Percentiles rank a stretch among this genome's conserved stretches.
phyloP scores from a whole-genome alignment of 2,113 vertebrate species.

The Zapornia atra region DNA sequence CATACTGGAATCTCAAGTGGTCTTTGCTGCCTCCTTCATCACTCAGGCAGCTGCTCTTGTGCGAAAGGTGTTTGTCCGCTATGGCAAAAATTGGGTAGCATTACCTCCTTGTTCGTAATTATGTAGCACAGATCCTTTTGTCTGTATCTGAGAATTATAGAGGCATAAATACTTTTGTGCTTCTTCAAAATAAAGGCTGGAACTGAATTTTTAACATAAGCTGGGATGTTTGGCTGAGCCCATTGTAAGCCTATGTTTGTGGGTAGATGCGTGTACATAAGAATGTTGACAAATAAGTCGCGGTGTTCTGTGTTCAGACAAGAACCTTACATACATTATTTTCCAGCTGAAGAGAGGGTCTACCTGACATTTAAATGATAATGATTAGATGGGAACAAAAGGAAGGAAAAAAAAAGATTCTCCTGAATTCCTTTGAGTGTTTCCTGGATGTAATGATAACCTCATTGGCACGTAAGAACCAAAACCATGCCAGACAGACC shows the following conservation, averaged over 20 bases:
- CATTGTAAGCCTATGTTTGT: neutral
- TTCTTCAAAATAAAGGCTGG: neutral
- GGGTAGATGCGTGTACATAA: neutral
- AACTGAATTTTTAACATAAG: neutral
- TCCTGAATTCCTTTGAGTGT: neutral
- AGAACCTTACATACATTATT: neutral
- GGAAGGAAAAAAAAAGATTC: neutral
- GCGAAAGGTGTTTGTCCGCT: neutral
- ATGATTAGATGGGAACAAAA: neutral
- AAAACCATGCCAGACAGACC: neutral
- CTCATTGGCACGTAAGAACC: neutral
- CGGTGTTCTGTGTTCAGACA: neutral
- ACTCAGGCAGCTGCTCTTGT: neutral
- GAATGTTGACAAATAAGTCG: neutral
- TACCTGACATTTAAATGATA: neutral
- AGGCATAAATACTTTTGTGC: neutral
- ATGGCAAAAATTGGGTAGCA: neutral
- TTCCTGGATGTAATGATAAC: neutral
- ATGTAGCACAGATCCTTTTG: neutral
- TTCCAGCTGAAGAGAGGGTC: neutral
- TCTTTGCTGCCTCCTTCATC: neutral
- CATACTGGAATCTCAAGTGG: neutral
- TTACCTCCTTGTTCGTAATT: neutral
- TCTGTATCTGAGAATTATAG: neutral
- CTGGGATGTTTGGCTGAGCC: neutral